These are phyloP conservation scores for Catharus bicknelli DNA, from an alignment of 2,113 vertebrate species.

Conservation along the genomic window DNA sequence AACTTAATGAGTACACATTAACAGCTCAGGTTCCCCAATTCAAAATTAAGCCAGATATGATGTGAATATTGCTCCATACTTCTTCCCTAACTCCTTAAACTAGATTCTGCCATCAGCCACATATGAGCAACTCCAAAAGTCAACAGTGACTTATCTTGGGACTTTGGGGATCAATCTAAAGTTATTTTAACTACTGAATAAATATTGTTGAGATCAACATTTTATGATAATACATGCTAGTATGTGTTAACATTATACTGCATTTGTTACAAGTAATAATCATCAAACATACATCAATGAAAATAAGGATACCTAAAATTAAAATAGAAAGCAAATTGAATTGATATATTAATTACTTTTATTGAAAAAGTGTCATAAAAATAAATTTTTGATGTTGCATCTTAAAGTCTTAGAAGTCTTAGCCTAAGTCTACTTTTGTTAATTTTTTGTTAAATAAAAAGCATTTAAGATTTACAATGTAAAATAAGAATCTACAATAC, in stretches of 20 bases:
- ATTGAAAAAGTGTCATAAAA: neutral
- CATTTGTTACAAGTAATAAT: neutral
- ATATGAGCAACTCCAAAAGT: neutral
- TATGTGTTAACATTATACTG: neutral
- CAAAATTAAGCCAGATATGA: neutral
- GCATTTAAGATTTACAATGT: neutral
- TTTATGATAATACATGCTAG: neutral
- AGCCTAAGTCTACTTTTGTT: neutral
- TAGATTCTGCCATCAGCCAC: neutral
- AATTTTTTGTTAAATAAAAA: neutral
- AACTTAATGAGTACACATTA: neutral
- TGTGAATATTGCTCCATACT: neutral
- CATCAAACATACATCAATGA: neutral
- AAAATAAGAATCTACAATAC: neutral
- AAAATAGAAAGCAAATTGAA: neutral
- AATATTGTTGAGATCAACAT: neutral
- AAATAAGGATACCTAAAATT: neutral
- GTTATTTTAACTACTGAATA: neutral
- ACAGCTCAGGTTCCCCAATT: neutral
- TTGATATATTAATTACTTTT: neutral
- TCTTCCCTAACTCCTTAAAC: neutral
- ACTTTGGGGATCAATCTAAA: neutral
- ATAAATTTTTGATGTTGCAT: neutral
- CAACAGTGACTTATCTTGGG: neutral
- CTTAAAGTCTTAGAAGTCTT: neutral